Evolutionary conservation across 2,888 invertebrate genomes (phyloP).

Genomic region (Tetranychus truncatus): DNA sequence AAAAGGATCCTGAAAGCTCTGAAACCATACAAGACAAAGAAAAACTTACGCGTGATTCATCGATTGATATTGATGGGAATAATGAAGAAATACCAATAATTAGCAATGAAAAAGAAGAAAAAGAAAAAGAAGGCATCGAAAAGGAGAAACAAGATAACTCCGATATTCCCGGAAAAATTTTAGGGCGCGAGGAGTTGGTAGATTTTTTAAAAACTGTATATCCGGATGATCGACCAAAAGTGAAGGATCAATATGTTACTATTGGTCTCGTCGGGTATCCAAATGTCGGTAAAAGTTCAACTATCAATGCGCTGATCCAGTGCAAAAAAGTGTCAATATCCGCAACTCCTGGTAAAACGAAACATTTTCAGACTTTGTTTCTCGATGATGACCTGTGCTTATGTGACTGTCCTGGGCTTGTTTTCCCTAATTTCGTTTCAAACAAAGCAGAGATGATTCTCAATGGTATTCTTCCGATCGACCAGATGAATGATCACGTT

Average conservation of each 20-base stretch:
- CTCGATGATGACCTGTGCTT: constrained; percentile 58
- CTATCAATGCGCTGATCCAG: constrained; percentile 77
- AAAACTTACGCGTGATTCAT: no score
- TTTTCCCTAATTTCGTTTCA: constrained; percentile 87
- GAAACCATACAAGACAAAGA: no score
- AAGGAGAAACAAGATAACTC: background rate
- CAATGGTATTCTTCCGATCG: constrained; percentile 87
- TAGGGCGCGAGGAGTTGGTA: constrained; percentile 43
- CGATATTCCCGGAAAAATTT: constrained; percentile 22
- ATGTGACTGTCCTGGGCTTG: constrained; percentile 93
- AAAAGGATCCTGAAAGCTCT: no score
- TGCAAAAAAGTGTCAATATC: constrained; percentile 68
- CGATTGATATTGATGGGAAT: no score
- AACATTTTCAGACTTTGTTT: constrained; percentile 80
- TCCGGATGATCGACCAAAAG: constrained; percentile 30
- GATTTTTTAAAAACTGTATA: constrained; percentile 46
- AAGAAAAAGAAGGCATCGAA: background rate
- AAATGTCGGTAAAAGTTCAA: constrained; percentile 99
- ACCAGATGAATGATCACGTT: constrained; percentile 87
- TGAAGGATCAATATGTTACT: constrained; percentile 13
- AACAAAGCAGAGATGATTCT: constrained; percentile 86
- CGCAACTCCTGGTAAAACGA: constrained; percentile 94
- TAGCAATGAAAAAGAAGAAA: no score
- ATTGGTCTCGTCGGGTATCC: constrained; percentile 67
- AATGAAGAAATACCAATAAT: no score